Evolutionary conservation across 2,888 invertebrate genomes (phyloP).

Genomic region (Eristalis pertinax): DNA sequence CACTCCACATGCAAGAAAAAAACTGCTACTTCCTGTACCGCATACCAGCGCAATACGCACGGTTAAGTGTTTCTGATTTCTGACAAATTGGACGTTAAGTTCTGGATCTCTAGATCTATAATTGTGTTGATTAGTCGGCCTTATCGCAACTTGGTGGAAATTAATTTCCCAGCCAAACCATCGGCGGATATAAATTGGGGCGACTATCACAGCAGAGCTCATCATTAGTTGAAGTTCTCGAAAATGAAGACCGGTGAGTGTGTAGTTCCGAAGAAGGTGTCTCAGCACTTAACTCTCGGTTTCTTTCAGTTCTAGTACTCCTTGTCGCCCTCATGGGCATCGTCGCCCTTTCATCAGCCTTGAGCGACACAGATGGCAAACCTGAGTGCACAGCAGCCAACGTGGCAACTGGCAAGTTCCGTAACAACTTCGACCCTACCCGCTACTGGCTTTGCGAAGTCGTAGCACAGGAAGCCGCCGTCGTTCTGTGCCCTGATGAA

Average conservation of each 20-base stretch:
- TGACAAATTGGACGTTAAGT: too few species aligned
- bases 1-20: too few species aligned
- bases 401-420: conserved; percentile 73
- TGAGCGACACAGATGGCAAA: conserved; percentile 73
- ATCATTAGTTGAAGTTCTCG: background rate
- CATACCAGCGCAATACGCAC: too few species aligned
- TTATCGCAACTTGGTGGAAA: background rate
- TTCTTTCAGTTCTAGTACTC: conserved; percentile 20
- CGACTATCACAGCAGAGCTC: background rate
- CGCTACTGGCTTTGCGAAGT: conserved; percentile 75
- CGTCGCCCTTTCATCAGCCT: conserved; percentile 62
- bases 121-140: too few species aligned
- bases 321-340: conserved; percentile 52
- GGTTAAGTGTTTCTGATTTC: too few species aligned
- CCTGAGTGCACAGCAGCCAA: conserved; percentile 76
- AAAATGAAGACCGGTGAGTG: background rate
- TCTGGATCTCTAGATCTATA: too few species aligned
- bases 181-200: background rate
- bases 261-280: background rate
- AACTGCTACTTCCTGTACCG: too few species aligned
- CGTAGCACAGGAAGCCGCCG: conserved; percentile 66
- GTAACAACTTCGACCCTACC: conserved; percentile 77
- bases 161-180: background rate
- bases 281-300: background rate
- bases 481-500: conserved; percentile 74